phyloP scores from a whole-genome alignment of 2,797 vertebrate species.

The Agapornis canus region DNA sequence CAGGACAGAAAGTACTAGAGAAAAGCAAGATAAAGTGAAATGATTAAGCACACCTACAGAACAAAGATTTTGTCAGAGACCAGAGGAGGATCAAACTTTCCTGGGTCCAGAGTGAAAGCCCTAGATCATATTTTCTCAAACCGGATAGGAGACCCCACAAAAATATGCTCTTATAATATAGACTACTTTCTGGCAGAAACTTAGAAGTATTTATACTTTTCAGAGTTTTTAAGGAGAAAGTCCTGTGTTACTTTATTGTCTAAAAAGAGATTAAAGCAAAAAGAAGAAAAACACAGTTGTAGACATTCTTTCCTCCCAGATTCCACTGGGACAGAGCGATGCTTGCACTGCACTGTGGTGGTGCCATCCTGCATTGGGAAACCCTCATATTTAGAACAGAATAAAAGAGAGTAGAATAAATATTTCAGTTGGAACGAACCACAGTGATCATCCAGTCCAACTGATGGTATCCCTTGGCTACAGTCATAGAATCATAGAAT shows the following conservation, averaged over 20 bases:
- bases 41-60: background rate
- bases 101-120: background rate
- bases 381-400: background rate
- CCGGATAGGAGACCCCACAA: background rate
- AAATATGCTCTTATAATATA: background rate
- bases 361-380: background rate
- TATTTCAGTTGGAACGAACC: background rate
- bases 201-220: background rate
- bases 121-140: background rate
- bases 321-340: background rate
- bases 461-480: background rate
- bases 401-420: background rate
- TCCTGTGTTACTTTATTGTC: background rate
- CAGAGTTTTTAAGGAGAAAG: background rate
- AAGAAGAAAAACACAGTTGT: background rate
- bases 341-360: background rate
- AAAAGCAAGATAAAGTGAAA: background rate
- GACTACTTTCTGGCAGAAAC: background rate
- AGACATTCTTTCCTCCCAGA: background rate
- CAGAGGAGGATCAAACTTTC: background rate
- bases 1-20: background rate
- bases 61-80: background rate
- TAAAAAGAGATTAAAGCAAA: background rate
- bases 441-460: background rate
- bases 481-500: background rate